Conservation (phyloP, 2,888 invertebrate species). For the Napeogenes sylphis region DNA sequence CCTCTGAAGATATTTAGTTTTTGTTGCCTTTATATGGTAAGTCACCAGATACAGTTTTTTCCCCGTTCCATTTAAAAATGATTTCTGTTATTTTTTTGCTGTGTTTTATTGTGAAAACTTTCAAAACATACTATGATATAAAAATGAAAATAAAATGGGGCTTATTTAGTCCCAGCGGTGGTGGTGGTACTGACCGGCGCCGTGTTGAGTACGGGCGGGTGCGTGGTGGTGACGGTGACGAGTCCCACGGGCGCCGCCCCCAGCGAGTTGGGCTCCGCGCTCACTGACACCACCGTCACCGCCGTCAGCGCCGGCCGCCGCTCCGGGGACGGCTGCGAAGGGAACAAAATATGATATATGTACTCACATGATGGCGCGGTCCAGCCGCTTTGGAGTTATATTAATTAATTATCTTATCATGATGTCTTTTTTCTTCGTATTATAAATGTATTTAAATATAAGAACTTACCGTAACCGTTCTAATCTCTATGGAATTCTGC, state of each 20-base stretch:
- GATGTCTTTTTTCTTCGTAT: too few species aligned
- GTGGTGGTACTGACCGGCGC: slow-evolving; percentile 49
- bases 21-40: too few species aligned
- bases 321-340: slow-evolving; percentile 31
- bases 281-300: slow-evolving; percentile 50
- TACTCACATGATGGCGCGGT: background rate
- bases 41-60: too few species aligned
- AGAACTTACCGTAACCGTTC: slow-evolving; percentile 58
- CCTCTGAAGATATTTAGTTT: too few species aligned
- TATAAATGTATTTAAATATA: too few species aligned
- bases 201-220: slow-evolving; percentile 87
- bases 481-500: slow-evolving; percentile 55
- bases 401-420: too few species aligned
- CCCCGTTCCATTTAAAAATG: too few species aligned
- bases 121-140: too few species aligned
- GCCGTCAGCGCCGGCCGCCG: slow-evolving; percentile 40
- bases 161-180: background rate
- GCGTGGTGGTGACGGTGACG: slow-evolving; percentile 90
- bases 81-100: too few species aligned
- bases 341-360: background rate
- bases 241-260: slow-evolving; percentile 84
- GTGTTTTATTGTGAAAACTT: too few species aligned
- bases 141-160: too few species aligned
- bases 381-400: too few species aligned
- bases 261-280: slow-evolving; percentile 79